Evolutionary conservation across 2,888 invertebrate species (phyloP), one percentile per base, ranked within the genome.

Genomic region (Melieria picta): DNA sequence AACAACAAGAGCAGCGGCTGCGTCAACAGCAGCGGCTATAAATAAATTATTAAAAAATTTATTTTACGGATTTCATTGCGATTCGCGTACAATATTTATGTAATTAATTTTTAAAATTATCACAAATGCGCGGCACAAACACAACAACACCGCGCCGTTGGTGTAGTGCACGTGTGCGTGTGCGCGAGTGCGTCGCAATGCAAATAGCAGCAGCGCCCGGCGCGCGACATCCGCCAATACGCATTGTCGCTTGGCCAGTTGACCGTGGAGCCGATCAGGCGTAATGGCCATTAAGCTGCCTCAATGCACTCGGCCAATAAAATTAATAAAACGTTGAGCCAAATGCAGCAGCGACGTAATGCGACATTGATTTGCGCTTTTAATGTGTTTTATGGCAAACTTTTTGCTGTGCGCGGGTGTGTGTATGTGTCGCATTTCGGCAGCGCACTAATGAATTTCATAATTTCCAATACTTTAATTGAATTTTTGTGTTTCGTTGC

Each of bases 61-160:
- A 83, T 84, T 84, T 83, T 80, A 79, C 82, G 80, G 79, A 84
- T 84, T 84, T 83, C 76, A 75, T 80, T 69, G 62, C 55, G 56
- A 62, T 69, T 56, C 62, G 61, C 63, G 69, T 69, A 69, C 52
- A 69, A 80, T 80, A 80, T 82, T 81, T 79, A 80, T 82, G 84
- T 84, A 84, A 84, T 84, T 84, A 84, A 84, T 84, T 84, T 82
- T 84, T 82, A 83, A 82, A 84, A 82, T 82, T 80, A 82, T 82
- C 81, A 77, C 81, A 83, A 83, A 82, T 76, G 78, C 82, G 79
- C 80, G 81, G 76, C 79, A 68, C 73, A 47, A 71, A 57, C 58
- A 67, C 6, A 77, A 79, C 79, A 82, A 78, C 78, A 82, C 76
- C 79, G 30, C 30, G 2, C 30, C 30, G 30, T 30, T 30, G 30